These are phyloP conservation scores for Varecia variegata DNA, from an alignment of 2,797 vertebrate species.

Conservation along the genomic window DNA sequence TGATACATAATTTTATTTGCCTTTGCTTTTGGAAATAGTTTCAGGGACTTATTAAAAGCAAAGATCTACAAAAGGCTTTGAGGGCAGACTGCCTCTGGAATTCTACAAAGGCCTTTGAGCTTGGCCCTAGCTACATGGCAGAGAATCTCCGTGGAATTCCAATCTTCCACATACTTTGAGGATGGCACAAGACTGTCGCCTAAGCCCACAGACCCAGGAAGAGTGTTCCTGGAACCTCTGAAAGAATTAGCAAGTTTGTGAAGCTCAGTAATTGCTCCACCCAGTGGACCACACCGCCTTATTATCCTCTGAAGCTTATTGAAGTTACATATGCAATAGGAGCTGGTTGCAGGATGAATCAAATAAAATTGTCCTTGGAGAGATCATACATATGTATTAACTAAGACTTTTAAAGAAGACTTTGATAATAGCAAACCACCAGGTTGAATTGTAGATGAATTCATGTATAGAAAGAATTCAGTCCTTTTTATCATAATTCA, in stretches of 20 bases:
- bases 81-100: not conserved
- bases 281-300: constrained; percentile 4
- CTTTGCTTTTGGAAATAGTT: not conserved
- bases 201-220: not conserved
- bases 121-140: not conserved
- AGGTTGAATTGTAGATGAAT: constrained; percentile 59
- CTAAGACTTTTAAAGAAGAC: constrained; percentile 29
- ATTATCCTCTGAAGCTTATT: constrained; percentile 52
- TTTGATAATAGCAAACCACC: constrained; percentile 45
- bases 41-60: not conserved
- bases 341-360: constrained; percentile 29
- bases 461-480: constrained; percentile 22
- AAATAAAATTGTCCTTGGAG: constrained; percentile 65
- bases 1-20: not conserved
- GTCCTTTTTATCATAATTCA: constrained; percentile 54
- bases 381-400: constrained; percentile 69
- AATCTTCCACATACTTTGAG: not conserved
- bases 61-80: not conserved
- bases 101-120: not conserved
- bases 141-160: not conserved
- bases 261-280: constrained; percentile 15
- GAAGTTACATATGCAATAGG: constrained; percentile 48
- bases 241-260: constrained; percentile 7
- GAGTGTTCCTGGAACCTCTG: constrained; percentile 13
- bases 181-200: not conserved